phyloP scores from a whole-genome alignment of 2,888 invertebrate species.

The Nezara viridula region DNA sequence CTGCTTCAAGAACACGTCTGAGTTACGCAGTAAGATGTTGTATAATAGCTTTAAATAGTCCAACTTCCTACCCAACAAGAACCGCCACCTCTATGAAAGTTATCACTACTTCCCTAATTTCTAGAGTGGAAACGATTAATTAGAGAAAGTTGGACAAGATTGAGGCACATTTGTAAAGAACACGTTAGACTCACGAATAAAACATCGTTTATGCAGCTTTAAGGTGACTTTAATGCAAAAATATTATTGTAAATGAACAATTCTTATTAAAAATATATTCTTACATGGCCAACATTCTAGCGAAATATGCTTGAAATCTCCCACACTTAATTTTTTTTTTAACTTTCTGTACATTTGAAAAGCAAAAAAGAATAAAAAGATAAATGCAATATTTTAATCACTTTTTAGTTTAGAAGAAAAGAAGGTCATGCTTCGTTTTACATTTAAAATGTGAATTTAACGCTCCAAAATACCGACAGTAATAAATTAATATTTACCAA shows the following conservation, averaged over 20 bases:
- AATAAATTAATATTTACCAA: too few relatives aligned
- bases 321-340: too few relatives aligned
- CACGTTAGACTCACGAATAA: not conserved
- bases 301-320: too few relatives aligned
- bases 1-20: not conserved
- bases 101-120: conserved; percentile 21
- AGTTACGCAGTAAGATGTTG: not conserved
- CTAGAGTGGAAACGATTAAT: not conserved
- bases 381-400: too few relatives aligned
- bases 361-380: too few relatives aligned
- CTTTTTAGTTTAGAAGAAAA: too few relatives aligned
- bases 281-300: too few relatives aligned
- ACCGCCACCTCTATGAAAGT: not conserved
- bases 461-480: too few relatives aligned
- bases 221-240: not conserved
- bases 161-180: not conserved
- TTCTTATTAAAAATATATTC: too few relatives aligned
- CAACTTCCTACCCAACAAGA: not conserved
- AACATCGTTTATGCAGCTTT: not conserved
- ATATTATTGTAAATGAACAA: not conserved
- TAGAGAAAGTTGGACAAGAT: not conserved
- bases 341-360: too few relatives aligned
- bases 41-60: not conserved
- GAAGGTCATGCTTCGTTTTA: too few relatives aligned
- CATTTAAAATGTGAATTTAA: too few relatives aligned